Evolutionary conservation across 2,113 vertebrate species (phyloP).

Genomic region (Anseranas semipalmata): DNA sequence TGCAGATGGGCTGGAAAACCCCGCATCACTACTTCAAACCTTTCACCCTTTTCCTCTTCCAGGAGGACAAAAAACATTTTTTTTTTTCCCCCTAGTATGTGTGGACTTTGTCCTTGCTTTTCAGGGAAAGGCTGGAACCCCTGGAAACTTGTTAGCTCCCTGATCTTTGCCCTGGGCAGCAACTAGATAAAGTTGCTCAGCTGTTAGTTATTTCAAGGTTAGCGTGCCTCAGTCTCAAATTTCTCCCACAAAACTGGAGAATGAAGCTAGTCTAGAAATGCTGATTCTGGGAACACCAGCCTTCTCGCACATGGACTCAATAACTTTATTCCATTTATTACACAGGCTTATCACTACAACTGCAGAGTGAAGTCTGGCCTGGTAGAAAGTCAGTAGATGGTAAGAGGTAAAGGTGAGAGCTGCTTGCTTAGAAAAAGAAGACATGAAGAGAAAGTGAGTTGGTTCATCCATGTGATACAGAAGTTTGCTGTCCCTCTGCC

Average conservation of each 20-base stretch:
- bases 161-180: neutral
- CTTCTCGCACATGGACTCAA: rapidly evolving
- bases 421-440: neutral
- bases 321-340: neutral
- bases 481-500: slow-evolving; percentile 5
- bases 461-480: neutral
- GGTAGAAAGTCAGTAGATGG: neutral
- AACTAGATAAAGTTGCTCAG: neutral
- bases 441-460: neutral
- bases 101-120: neutral
- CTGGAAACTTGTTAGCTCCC: neutral
- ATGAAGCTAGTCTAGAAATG: neutral
- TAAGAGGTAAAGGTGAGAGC: neutral
- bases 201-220: neutral
- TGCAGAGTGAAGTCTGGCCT: neutral
- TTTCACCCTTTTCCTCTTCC: neutral
- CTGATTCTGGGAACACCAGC: neutral
- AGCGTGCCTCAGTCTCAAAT: neutral
- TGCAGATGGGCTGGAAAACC: neutral
- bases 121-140: neutral
- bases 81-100: neutral
- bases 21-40: neutral
- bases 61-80: neutral
- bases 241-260: neutral
- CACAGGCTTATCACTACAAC: neutral